Evolutionary conservation across 2,888 invertebrate species (phyloP).

Genomic region (Cataglyphis albicans): DNA sequence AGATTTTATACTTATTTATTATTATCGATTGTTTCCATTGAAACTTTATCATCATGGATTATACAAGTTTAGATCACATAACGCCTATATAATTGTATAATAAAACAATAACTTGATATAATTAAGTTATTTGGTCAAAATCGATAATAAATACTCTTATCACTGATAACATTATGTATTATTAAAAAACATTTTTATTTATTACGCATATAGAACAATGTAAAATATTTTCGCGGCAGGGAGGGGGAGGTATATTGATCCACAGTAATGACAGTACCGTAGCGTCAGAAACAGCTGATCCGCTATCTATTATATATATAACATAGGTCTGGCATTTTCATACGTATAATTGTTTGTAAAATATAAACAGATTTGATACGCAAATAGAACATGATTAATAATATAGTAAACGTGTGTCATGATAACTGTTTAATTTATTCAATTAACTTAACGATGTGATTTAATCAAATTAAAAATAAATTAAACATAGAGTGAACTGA

Average conservation of each 20-base stretch:
- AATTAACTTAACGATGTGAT: neutral
- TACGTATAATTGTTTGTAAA: neutral
- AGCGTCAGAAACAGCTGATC: conserved; percentile 26
- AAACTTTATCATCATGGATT: neutral
- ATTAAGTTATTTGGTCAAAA: neutral
- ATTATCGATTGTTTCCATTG: conserved; percentile 4
- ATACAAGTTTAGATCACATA: neutral
- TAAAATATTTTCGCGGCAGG: conserved; percentile 22
- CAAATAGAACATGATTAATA: neutral
- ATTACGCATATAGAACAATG: neutral
- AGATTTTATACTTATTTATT: conserved; percentile 9
- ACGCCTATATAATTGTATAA: neutral
- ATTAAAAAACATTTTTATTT: neutral
- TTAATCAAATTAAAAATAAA: conserved; percentile 1
- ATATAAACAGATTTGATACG: neutral
- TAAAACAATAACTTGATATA: neutral
- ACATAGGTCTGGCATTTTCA: neutral
- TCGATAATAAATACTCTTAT: neutral
- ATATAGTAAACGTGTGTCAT: neutral
- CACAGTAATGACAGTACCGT: neutral
- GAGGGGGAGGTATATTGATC: conserved; percentile 40
- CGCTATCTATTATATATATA: neutral
- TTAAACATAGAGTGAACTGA: neutral
- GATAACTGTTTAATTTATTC: neutral
- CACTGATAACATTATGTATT: neutral